Conservation (phyloP, 2,888 invertebrate genomes). For the Tenthredo scrophulariae region DNA sequence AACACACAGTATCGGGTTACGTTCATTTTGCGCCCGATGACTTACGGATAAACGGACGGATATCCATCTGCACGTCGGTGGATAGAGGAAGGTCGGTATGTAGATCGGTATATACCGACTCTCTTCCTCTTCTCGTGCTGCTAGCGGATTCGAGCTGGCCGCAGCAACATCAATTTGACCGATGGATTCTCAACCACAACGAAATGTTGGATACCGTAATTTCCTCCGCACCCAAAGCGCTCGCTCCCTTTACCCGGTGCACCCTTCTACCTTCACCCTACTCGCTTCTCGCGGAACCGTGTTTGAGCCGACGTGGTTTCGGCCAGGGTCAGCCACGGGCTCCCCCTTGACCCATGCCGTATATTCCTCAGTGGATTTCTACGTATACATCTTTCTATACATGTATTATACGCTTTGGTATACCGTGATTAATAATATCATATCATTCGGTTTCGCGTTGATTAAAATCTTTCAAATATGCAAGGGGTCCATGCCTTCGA, state of each 20-base stretch:
- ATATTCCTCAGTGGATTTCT: constrained; percentile 31
- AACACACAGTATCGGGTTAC: not conserved
- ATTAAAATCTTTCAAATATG: not conserved
- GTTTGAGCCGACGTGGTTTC: constrained; percentile 32
- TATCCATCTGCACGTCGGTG: constrained; percentile 42
- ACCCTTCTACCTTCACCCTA: not conserved
- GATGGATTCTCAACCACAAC: constrained; percentile 64
- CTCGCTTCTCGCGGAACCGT: not conserved
- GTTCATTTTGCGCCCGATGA: not conserved
- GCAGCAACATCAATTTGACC: constrained; percentile 65
- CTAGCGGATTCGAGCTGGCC: constrained; percentile 40
- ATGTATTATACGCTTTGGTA: not conserved
- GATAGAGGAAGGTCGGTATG: constrained; percentile 6
- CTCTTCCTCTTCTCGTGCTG: not conserved
- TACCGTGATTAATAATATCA: constrained; percentile 6
- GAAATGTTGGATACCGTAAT: constrained; percentile 61
- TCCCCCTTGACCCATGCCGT: not conserved
- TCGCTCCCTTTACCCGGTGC: not conserved
- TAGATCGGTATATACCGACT: not conserved
- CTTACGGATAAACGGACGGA: constrained; percentile 31
- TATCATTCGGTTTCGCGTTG: not conserved
- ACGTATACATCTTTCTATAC: not conserved
- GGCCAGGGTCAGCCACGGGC: constrained; percentile 22
- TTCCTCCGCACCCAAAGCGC: constrained; percentile 32
- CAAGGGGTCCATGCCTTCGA: not conserved